Base-by-base conservation (phyloP, 2,797 vertebrate genomes). In the Parauchenoglanis ngamensis region DNA sequence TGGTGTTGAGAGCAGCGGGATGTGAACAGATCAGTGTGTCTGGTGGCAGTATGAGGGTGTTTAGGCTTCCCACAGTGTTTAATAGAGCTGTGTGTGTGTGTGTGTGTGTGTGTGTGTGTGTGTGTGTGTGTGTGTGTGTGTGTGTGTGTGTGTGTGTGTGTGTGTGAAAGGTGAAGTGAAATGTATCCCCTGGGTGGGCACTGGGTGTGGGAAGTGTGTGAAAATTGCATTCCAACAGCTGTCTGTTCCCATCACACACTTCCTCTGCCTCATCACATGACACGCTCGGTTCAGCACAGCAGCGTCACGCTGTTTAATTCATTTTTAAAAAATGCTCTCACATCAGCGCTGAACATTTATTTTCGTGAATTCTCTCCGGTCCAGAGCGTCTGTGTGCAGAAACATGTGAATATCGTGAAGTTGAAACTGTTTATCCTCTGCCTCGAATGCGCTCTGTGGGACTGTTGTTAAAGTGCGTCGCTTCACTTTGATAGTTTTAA, bases 141-240 rank as follows among this genome's bases (percentile, higher is more conserved):
- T 35, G 85, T 65, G 54, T 12, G 56, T 83, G 54, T 84, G 67
- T 84, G 81, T 78, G 61, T 68, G 56, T 59, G 84, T 85, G 54
- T 75, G 82, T 84, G 81, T 77, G 81, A 73, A 85, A 89, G 63
- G 82, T 89, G 87, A 86, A 90, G 84, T 72, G 84, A 85, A 89
- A 87, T 88, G 67, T 87, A 77, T 90, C 72, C 88, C 87, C 59
- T 85, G 87, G 87, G 88, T 86, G 88, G 88, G 85, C 79, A 79
- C 67, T 61, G 87, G 86, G 78, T 89, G 88, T 85, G 81, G 87
- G 78, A 86, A 86, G 86, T 82, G 85, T 89, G 85, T 90, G 85
- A 90, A 88, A 90, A 88, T 87, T 67, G 68, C 85, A 85, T 90
- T 90, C 89, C 90, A 87, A 40, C 90, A 88, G 88, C 90, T 90